Conservation (phyloP, 2,888 invertebrate species). For the Formica aserva region DNA sequence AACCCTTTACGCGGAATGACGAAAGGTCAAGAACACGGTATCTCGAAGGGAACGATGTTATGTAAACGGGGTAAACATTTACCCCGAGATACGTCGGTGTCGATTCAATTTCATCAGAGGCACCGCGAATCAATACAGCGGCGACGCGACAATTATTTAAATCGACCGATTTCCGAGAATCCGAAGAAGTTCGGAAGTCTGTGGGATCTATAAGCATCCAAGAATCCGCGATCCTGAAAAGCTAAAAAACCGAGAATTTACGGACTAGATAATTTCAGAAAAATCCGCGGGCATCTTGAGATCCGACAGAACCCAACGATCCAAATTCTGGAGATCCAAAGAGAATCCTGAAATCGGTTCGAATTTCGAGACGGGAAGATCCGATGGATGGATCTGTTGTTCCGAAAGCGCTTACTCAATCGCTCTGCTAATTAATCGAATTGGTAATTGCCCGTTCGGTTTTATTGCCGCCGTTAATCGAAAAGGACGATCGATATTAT, state of each 20-base stretch:
- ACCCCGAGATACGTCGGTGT: constrained; percentile 9
- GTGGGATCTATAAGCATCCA: background rate
- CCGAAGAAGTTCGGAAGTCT: background rate
- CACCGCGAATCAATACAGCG: constrained; percentile 3
- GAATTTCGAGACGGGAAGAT: background rate
- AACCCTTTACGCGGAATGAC: constrained; percentile 24
- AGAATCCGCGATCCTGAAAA: background rate
- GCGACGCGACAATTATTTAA: constrained; percentile 1
- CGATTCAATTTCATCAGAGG: constrained; percentile 7
- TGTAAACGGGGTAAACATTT: background rate
- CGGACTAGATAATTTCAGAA: background rate
- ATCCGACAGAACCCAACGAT: background rate
- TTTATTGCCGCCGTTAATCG: constrained; percentile 30
- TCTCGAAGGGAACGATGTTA: constrained; percentile 15
- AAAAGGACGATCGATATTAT: constrained; percentile 1
- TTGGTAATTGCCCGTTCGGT: background rate
- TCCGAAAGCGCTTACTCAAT: background rate
- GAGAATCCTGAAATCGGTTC: background rate
- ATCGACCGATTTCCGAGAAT: background rate
- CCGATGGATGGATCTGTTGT: background rate
- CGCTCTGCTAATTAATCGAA: constrained; percentile 6
- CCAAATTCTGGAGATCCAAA: background rate
- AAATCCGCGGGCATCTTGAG: background rate
- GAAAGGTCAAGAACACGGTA: constrained; percentile 31
- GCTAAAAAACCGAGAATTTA: background rate